A percentile compares a stretch with the other conserved stretches of the same genome.
These are phyloP conservation scores for Meteorus sp. DNA, from an alignment of 1,140 invertebrate genomes.

Conservation along the genomic window DNA sequence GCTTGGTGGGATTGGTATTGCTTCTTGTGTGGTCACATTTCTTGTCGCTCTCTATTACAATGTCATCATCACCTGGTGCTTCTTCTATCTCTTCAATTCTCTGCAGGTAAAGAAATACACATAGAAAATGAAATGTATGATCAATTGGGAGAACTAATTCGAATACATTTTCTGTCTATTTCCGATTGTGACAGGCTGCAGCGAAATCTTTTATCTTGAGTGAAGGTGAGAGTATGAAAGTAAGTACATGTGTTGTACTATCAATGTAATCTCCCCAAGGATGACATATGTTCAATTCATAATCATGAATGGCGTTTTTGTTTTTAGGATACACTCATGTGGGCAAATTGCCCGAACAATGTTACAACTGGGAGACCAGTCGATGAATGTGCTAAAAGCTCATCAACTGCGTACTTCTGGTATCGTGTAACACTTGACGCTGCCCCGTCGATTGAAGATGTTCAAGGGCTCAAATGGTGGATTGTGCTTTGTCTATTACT, in stretches of 20 bases:
- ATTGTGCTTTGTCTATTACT: conserved; percentile 89
- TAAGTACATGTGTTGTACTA: no score
- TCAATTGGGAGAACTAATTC: neutral
- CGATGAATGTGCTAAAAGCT: conserved; percentile 78
- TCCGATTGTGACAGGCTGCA: conserved; percentile 2
- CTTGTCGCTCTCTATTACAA: conserved; percentile 96
- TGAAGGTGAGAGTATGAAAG: neutral
- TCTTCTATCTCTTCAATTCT: conserved; percentile 93
- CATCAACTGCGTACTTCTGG: conserved; percentile 89
- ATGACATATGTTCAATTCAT: no score
- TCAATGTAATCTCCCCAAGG: no score
- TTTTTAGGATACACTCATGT: conserved; percentile 76
- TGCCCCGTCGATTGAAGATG: conserved; percentile 79
- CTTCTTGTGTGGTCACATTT: conserved; percentile 88
- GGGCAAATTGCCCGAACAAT: conserved; percentile 74
- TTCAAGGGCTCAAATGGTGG: conserved; percentile 89
- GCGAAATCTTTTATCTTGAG: neutral
- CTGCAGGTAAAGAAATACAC: conserved; percentile 64
- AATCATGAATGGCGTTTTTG: no score
- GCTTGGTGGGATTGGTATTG: conserved; percentile 86
- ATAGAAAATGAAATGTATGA: neutral
- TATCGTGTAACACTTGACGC: conserved; percentile 84
- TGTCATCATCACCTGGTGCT: conserved; percentile 97
- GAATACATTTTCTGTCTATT: neutral
- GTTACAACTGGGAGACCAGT: conserved; percentile 69